These are phyloP conservation scores for Amblyjoppa fuscipennis DNA, from an alignment of 2,888 invertebrate genomes.

Conservation along the genomic window DNA sequence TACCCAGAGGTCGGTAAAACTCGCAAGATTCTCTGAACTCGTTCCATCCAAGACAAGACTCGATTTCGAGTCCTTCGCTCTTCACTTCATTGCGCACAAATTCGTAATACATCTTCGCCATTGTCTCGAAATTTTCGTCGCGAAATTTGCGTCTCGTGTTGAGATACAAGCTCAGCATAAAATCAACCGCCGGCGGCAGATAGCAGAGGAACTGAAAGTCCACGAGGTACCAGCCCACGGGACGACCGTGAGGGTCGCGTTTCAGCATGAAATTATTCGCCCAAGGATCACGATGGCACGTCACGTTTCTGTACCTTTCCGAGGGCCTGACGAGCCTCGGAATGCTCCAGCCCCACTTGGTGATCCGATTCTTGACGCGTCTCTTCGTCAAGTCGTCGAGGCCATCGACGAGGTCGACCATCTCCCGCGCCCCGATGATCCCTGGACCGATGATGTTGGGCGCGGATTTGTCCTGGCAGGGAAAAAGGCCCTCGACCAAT, in stretches of 20 bases:
- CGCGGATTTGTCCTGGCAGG: conserved; percentile 32
- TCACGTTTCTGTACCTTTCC: conserved; percentile 71
- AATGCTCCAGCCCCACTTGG: conserved; percentile 56
- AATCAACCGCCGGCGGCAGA: conserved; percentile 77
- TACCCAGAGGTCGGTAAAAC: conserved; percentile 1
- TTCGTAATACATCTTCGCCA: conserved; percentile 73
- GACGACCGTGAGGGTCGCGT: conserved; percentile 66
- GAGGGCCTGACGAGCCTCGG: conserved; percentile 61
- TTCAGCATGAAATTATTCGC: conserved; percentile 80
- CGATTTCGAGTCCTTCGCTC: conserved; percentile 65
- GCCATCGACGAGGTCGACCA: conserved; percentile 67
- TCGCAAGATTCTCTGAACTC: conserved; percentile 69
- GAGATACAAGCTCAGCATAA: conserved; percentile 74
- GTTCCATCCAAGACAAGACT: conserved; percentile 67
- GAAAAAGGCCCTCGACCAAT: conserved; percentile 69
- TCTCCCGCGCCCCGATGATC: conserved; percentile 53
- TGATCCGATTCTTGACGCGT: conserved; percentile 66
- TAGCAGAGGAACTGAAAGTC: conserved; percentile 77
- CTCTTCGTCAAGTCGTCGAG: conserved; percentile 66
- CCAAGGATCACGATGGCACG: conserved; percentile 81
- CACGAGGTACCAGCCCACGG: conserved; percentile 74
- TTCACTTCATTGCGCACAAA: conserved; percentile 59
- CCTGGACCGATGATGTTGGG: conserved; percentile 37
- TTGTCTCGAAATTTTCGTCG: conserved; percentile 70
- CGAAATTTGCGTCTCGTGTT: conserved; percentile 73